Evolutionary conservation across 2,888 invertebrate genomes (phyloP), one percentile per base, ranked within the genome.

Genomic region (Cremastinae sp.): DNA sequence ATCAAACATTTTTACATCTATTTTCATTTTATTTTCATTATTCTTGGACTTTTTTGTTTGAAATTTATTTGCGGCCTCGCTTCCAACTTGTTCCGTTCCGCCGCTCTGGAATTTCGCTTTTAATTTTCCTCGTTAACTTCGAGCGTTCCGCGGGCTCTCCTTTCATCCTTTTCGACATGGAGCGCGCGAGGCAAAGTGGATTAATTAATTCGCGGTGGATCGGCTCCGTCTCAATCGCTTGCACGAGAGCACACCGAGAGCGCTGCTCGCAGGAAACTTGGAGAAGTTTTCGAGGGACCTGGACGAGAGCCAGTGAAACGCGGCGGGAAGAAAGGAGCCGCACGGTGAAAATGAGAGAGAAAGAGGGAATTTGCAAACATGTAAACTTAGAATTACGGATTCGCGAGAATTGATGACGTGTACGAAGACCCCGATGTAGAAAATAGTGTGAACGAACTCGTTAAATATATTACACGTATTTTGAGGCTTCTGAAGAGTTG

Each of bases 381-480:
- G 69, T 71, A 16, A 70, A 74, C 56, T 66, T 41, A 53, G 59
- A 55, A 28, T 51, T 65, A 22, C 18, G 61, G 59, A 53, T 76
- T 64, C 58, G 35, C 71, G 61, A 72, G 58, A 64, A 58, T 66
- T 77, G 78, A 79, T 82, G 83, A 83, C 83, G 81, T 80, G 81
- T 80, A 78, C 79, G 78, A 79, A 79, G 28, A 82, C 80, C 78
- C 80, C 72, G 80, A 84, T 83, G 82, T 81, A 84, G 82, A 85
- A 41, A 41, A 82, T 83, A 80, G 81, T 83, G 85, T 83, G 82
- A 85, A 86, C 81, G 83, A 86, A 83, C 83, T 81, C 80, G 18
- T 43, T 65, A 55, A 18, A 16, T 14, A 12, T 10, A 12, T 22
- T 28, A 28, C 2, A 61, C 18, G 2, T 12, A 61, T 16, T 5